phyloP scores from a whole-genome alignment of 1,140 invertebrate species.

The Mya arenaria region DNA sequence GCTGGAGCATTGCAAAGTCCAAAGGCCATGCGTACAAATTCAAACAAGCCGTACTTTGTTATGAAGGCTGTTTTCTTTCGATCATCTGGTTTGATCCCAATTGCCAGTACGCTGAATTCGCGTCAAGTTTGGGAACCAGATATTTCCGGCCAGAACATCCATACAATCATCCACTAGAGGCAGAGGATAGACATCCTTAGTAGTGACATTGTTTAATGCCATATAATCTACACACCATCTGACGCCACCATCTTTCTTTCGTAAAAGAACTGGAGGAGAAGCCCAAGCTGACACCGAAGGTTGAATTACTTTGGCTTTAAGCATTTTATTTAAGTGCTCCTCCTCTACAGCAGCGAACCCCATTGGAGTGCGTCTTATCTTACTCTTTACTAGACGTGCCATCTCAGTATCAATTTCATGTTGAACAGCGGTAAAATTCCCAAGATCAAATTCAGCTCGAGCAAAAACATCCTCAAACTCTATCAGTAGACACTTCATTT shows the following conservation, averaged over 20 bases:
- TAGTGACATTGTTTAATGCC: background rate
- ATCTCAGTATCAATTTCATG: background rate
- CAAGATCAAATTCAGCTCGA: background rate
- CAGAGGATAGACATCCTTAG: conserved; percentile 11
- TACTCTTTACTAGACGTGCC: background rate
- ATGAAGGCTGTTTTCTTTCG: conserved; percentile 1
- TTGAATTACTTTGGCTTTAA: conserved; percentile 14
- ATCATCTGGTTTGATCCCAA: background rate
- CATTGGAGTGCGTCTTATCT: background rate
- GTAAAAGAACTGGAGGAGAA: conserved; percentile 8
- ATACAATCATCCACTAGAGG: background rate
- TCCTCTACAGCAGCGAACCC: background rate
- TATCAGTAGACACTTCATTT: background rate
- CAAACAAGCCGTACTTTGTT: conserved; percentile 23
- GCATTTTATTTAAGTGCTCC: background rate
- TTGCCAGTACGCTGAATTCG: conserved; percentile 31
- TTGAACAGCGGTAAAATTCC: background rate
- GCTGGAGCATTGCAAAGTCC: conserved; percentile 23
- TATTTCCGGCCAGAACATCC: background rate
- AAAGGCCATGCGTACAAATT: conserved; percentile 17
- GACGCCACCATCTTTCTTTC: conserved; percentile 26
- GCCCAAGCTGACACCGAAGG: conserved; percentile 20
- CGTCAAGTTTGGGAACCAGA: conserved; percentile 23
- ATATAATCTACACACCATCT: conserved; percentile 41
- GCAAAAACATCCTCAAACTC: background rate